Base-by-base conservation (phyloP, 2,113 vertebrate genomes). In the Dromaius novaehollandiae region DNA sequence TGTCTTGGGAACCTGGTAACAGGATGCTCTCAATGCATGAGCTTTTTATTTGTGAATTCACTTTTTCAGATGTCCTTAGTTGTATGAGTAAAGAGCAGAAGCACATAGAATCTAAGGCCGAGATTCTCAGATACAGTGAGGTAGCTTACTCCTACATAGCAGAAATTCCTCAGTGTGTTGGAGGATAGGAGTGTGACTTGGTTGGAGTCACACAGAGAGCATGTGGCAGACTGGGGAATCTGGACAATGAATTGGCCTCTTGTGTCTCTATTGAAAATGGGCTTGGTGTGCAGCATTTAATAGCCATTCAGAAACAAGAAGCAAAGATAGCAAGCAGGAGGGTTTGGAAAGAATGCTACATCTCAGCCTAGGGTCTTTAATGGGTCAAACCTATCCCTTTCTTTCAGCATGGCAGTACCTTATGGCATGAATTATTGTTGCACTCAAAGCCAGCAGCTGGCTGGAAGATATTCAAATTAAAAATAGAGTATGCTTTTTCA, bases 131-230 rank as follows among this genome's bases (percentile, higher is more conserved):
- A n/a, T 14, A 16, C 79, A 71, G 34, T 18, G 85, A 95, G 53
- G 30, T 36, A 18, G 46, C 50, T 16, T 30, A 74, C 82, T 90
- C 88, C 85, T 91, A 46, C 82, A 15, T 20, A 73, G 71, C 50
- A 94, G 85, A 95, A 95, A 95, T 96, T 95, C 76, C 66, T 91
- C 20, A 3, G 4, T 71, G 85, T 94, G 92, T 97, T 93, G 66
- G 79, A 86, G 95, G 53, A 16, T 50, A 48, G 85, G 78, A 80
- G 87, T 3, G 2, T 58, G 93, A 34, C 50, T 80, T 80, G 38
- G 63, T 70, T 96, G 75, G 79, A 95, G 77, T 70, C 82, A 70
- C 34, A 58, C 60, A 83, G 71, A 91, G 87, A 83, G 36, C 92
- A 94, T 1, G 30, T 71, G 76, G 34, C 75, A 8, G 4, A 11